Base-by-base conservation (phyloP, 2,888 invertebrate genomes). In the Philereme vetulata region DNA sequence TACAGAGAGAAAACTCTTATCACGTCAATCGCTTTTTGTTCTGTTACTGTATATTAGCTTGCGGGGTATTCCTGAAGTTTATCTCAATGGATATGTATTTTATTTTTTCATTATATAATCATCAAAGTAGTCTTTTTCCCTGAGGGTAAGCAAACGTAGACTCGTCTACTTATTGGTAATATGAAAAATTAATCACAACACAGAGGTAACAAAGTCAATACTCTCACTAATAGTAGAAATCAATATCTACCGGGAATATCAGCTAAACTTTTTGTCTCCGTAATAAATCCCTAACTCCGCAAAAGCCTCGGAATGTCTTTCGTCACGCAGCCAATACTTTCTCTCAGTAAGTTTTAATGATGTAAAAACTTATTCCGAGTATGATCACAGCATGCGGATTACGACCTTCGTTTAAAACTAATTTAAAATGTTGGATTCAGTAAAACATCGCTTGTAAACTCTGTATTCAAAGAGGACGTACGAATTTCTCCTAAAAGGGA, bases 271-370 rank as follows among this genome's bases (percentile, higher is more conserved):
- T 61, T 65, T 62, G 60, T 57, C 55, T 51, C 49, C 47, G 55
- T 62, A 66, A 64, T 61, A 66, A 67, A 69, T 66, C 55, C 46
- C 36, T 54, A 68, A 67, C 64, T 71, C 49, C 52, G 61, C 60
- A 64, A 68, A 68, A 69, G 68, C 64, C 65, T 62, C 62, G 51
- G 62, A 55, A 64, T 59, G 64, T 1, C 57, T 62, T 64, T 66
- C 67, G 70, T 71, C 68, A 68, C 66, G 68, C 63, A 63, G 66
- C 65, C 65, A 70, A 71, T 68, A 61, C 70, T 64, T 71, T 63
- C 45, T 46, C 65, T 60, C 73, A 72, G 74, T 72, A 82, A 82
- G 75, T 82, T 84, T 83, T 82, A 82, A 81, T 77, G 78, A 82
- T 68, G 74, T 67, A 77, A 68, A 55, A 75, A 79, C 68, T 77